A percentile compares a stretch with the other conserved stretches of the same genome.
phyloP scores from a whole-genome alignment of 2,888 invertebrate species.

The Drosophila putrida region DNA sequence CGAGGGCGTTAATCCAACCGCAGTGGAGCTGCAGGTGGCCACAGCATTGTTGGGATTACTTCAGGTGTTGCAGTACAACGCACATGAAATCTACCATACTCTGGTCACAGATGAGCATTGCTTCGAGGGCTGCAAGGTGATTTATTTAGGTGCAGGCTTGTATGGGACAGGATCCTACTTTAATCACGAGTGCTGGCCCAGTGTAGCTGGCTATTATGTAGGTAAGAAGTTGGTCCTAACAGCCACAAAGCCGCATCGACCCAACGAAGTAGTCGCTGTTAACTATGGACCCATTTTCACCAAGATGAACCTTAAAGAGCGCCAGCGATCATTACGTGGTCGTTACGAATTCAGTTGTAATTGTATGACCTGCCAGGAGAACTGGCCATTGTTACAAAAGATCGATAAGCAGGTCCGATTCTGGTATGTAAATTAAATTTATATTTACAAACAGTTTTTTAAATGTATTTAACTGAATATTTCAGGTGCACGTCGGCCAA shows the following conservation, averaged over 20 bases:
- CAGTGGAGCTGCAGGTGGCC: slow-evolving; percentile 88
- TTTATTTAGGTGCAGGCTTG: slow-evolving; percentile 88
- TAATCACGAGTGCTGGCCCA: slow-evolving; percentile 94
- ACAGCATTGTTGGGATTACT: slow-evolving; percentile 90
- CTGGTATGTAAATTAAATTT: slow-evolving; percentile 64
- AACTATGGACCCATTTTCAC: slow-evolving; percentile 94
- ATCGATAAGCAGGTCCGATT: slow-evolving; percentile 86
- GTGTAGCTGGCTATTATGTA: slow-evolving; percentile 91
- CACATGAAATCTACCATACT: slow-evolving; percentile 93
- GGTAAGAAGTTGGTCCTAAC: slow-evolving; percentile 90
- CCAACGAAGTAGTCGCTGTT: slow-evolving; percentile 91
- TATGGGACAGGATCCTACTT: slow-evolving; percentile 92
- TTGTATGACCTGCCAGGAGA: slow-evolving; percentile 90
- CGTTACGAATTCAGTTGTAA: slow-evolving; percentile 93
- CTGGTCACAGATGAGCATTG: slow-evolving; percentile 86
- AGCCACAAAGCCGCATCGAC: slow-evolving; percentile 88
- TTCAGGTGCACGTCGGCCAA: slow-evolving; percentile 85
- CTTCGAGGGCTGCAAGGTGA: slow-evolving; percentile 83
- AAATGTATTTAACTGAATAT: background rate
- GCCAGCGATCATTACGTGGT: slow-evolving; percentile 89
- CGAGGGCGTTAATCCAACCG: slow-evolving; percentile 85
- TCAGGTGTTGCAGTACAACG: slow-evolving; percentile 93
- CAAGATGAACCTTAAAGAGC: slow-evolving; percentile 86
- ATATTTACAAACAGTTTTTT: background rate
- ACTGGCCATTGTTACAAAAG: slow-evolving; percentile 90